phyloP scores from a whole-genome alignment of 2,797 vertebrate species.

The Gambelia wislizenii region DNA sequence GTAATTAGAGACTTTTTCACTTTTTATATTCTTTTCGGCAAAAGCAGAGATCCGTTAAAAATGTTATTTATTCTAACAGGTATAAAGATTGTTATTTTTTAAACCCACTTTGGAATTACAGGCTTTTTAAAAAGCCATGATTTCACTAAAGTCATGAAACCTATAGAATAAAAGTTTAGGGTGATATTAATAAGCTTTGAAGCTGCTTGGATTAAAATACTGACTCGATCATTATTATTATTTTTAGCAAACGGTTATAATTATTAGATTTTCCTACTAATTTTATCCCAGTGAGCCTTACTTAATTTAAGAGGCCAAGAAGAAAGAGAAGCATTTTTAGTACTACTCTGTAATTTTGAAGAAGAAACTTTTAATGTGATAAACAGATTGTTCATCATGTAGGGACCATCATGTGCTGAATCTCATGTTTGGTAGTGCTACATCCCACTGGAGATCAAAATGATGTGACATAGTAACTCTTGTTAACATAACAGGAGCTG shows the following conservation, averaged over 20 bases:
- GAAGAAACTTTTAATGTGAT: not conserved
- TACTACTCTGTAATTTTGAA: not conserved
- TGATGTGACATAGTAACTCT: not conserved
- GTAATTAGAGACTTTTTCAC: not conserved
- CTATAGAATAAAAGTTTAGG: not conserved
- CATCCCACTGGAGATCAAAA: not conserved
- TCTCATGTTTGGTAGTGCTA: not conserved
- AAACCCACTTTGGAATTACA: not conserved
- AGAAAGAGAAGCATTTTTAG: not conserved
- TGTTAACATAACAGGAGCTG: slow-evolving; percentile 19
- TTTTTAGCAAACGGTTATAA: not conserved
- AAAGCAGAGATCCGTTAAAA: not conserved
- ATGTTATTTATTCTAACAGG: not conserved
- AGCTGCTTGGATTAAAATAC: not conserved
- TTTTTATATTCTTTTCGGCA: not conserved
- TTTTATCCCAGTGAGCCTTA: not conserved
- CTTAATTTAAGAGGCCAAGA: not conserved
- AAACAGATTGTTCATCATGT: not conserved
- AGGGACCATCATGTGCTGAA: not conserved
- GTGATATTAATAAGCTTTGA: not conserved
- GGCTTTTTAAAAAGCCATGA: not conserved
- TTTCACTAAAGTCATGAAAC: not conserved
- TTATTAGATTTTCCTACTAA: not conserved
- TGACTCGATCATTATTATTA: not conserved
- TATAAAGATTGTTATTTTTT: not conserved